A percentile compares a stretch with the other conserved stretches of the same genome.
These are phyloP conservation scores for Oryzias melastigma DNA, from an alignment of 2,113 vertebrate genomes.

Conservation along the genomic window DNA sequence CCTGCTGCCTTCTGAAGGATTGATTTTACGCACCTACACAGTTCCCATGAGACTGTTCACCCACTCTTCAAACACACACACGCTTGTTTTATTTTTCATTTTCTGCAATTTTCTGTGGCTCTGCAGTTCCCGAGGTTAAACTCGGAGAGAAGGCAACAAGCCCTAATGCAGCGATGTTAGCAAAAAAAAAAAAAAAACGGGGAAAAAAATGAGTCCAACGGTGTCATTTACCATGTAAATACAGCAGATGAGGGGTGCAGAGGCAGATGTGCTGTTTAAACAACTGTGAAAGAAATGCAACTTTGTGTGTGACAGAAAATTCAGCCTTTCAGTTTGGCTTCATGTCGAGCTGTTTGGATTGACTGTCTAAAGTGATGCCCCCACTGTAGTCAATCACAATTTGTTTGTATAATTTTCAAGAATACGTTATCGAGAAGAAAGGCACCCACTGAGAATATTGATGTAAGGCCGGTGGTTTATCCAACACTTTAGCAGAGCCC, in stretches of 20 bases:
- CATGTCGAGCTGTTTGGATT: constrained; percentile 54
- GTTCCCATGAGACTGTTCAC: constrained; percentile 38
- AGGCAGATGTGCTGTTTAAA: constrained; percentile 36
- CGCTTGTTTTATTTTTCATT: constrained; percentile 62
- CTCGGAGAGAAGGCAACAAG: constrained; percentile 34
- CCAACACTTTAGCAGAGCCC: constrained; percentile 14
- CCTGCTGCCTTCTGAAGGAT: constrained; percentile 45
- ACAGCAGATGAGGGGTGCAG: constrained; percentile 26
- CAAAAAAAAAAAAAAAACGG: neutral
- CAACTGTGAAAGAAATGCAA: constrained; percentile 30
- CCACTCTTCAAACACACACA: constrained; percentile 43
- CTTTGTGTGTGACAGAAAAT: constrained; percentile 16
- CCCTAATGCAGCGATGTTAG: constrained; percentile 18
- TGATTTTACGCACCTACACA: constrained; percentile 37
- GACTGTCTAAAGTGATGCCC: constrained; percentile 47
- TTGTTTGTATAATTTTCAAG: constrained; percentile 57
- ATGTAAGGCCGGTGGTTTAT: constrained; percentile 42
- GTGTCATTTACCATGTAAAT: constrained; percentile 23
- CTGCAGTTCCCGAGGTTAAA: constrained; percentile 29
- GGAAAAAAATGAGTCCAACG: constrained; percentile 16
- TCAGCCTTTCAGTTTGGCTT: constrained; percentile 29
- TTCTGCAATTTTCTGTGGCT: constrained; percentile 54
- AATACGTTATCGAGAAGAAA: constrained; percentile 42
- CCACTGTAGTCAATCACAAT: constrained; percentile 45
- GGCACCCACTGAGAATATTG: constrained; percentile 35